phyloP scores from a whole-genome alignment of 2,888 invertebrate genomes.

The Melipona beecheii region DNA sequence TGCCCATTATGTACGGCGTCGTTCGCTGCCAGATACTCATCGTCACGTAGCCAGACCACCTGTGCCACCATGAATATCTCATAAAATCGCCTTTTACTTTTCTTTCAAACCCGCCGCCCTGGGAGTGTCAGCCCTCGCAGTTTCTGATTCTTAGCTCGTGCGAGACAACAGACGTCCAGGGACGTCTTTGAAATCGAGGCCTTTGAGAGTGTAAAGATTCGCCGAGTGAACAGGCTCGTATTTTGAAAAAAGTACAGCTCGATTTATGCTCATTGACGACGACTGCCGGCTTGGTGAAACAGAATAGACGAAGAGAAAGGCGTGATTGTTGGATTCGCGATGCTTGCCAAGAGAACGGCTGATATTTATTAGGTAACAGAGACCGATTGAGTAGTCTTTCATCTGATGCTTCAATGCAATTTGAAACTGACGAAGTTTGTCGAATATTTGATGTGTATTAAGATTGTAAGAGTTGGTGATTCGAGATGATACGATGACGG shows the following conservation, averaged over 20 bases:
- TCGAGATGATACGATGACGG: background rate
- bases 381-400: background rate
- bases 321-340: conserved; percentile 10
- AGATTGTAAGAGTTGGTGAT: background rate
- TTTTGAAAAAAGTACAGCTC: background rate
- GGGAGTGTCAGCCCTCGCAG: conserved; percentile 32
- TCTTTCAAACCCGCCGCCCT: conserved; percentile 21
- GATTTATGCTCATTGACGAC: conserved; percentile 18
- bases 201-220: background rate
- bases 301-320: conserved; percentile 11
- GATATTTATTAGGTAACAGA: conserved; percentile 16
- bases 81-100: conserved; percentile 49
- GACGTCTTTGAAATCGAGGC: background rate
- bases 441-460: background rate
- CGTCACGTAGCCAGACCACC: conserved; percentile 67
- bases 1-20: conserved; percentile 43
- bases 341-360: background rate
- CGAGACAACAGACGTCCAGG: conserved; percentile 10
- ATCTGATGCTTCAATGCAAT: background rate
- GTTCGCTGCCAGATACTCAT: conserved; percentile 58
- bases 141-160: conserved; percentile 9
- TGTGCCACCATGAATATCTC: conserved; percentile 62
- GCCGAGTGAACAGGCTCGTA: background rate
- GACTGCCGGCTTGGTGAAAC: background rate
- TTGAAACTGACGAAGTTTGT: background rate